Percentiles rank a stretch among this genome's conserved stretches.
phyloP scores from a whole-genome alignment of 2,797 vertebrate genomes.

The Potorous gilbertii region DNA sequence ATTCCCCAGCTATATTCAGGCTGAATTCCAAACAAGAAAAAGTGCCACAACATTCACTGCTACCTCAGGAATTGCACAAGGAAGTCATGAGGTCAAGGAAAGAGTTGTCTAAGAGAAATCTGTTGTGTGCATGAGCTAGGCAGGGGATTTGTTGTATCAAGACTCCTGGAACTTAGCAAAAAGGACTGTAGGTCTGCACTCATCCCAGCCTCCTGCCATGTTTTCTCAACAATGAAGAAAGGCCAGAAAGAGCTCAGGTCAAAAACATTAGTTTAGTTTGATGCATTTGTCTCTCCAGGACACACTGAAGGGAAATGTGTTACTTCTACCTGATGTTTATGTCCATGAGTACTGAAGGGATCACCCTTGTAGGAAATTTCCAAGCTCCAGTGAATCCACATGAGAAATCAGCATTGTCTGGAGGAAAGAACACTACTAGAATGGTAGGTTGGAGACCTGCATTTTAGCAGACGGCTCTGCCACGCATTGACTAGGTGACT shows the following conservation, averaged over 20 bases:
- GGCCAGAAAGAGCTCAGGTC: not conserved
- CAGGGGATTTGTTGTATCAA: not conserved
- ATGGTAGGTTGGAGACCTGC: not conserved
- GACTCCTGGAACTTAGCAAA: no score
- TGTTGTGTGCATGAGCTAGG: not conserved
- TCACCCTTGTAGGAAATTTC: not conserved
- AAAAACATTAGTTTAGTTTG: not conserved
- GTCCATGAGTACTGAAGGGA: not conserved
- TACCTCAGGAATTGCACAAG: not conserved
- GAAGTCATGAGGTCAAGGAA: not conserved
- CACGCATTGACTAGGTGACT: not conserved
- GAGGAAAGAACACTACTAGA: not conserved
- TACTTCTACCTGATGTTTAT: not conserved
- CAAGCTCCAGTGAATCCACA: not conserved
- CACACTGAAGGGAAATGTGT: not conserved
- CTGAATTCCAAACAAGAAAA: no score
- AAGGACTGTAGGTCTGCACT: not conserved
- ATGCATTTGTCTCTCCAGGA: not conserved
- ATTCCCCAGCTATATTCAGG: not conserved
- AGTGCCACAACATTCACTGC: accelerated
- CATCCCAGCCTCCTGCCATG: not conserved
- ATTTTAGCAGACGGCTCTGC: not conserved
- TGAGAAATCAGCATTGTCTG: not conserved
- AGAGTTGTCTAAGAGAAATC: not conserved
- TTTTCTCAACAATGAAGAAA: not conserved